phyloP scores from a whole-genome alignment of 2,888 invertebrate genomes.

The Campopleginae sp. region DNA sequence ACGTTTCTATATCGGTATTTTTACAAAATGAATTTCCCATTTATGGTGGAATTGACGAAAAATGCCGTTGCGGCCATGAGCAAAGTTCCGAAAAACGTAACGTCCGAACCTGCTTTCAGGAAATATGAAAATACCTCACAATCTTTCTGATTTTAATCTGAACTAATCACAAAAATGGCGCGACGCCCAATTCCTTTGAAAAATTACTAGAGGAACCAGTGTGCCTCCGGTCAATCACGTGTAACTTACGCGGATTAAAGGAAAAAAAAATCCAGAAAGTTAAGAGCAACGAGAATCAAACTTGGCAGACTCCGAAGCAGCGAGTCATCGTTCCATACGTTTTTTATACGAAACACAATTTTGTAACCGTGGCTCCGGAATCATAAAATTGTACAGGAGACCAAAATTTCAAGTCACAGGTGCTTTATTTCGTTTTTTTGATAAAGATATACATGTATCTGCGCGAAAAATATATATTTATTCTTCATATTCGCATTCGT shows the following conservation, averaged over 20 bases:
- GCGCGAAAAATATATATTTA: conserved; percentile 66
- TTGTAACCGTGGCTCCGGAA: conserved; percentile 8
- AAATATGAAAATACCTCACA: not conserved
- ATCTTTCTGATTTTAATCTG: not conserved
- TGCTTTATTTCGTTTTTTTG: conserved; percentile 4
- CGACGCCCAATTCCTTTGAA: not conserved
- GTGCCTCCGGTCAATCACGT: not conserved
- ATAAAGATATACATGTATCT: conserved; percentile 25
- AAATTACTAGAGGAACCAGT: conserved; percentile 3
- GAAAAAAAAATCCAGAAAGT: not conserved
- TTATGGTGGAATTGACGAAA: not conserved
- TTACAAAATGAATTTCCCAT: conserved; percentile 28
- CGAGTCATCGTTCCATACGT: not conserved
- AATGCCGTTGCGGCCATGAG: not conserved
- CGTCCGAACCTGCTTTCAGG: not conserved
- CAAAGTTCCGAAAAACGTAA: not conserved
- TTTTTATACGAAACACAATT: conserved; percentile 9
- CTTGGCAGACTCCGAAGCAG: not conserved
- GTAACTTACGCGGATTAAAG: not conserved
- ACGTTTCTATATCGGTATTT: not conserved
- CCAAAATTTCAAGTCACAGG: conserved; percentile 21
- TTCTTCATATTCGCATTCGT: conserved; percentile 58
- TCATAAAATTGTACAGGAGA: conserved; percentile 35
- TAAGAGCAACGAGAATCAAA: conserved; percentile 16
- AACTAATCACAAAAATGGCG: not conserved